phyloP scores from a whole-genome alignment of 2,888 invertebrate genomes.

The Psylliodes chrysocephalus region DNA sequence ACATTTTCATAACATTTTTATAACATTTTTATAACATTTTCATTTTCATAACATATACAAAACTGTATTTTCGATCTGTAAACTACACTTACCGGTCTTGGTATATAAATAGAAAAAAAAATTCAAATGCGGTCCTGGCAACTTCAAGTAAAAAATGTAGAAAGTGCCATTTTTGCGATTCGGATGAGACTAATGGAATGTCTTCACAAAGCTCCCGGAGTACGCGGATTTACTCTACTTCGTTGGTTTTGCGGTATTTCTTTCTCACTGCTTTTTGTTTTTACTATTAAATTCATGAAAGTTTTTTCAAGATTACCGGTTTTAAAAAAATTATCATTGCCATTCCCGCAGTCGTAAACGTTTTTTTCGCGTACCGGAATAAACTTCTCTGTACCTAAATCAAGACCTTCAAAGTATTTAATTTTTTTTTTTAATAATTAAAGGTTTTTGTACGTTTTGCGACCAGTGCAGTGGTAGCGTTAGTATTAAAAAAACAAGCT shows the following conservation, averaged over 20 bases:
- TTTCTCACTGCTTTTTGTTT: constrained; percentile 34
- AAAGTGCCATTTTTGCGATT: constrained; percentile 56
- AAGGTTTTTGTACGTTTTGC: too few species aligned
- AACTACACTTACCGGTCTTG: too few species aligned
- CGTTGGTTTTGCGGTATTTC: constrained; percentile 34
- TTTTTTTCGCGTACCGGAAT: not conserved
- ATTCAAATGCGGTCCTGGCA: constrained; percentile 32
- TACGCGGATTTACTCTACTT: constrained; percentile 40
- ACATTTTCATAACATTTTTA: too few species aligned
- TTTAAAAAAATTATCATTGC: constrained; percentile 1
- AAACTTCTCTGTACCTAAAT: not conserved
- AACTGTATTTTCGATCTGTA: too few species aligned
- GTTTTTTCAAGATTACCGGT: constrained; percentile 15
- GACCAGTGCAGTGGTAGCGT: too few species aligned
- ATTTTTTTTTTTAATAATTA: not conserved
- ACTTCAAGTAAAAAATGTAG: constrained; percentile 50
- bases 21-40: too few species aligned
- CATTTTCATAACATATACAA: too few species aligned
- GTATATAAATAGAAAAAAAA: not conserved
- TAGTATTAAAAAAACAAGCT: too few species aligned
- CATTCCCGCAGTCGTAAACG: not conserved
- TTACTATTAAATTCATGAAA: constrained; percentile 20
- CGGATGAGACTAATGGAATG: constrained; percentile 56
- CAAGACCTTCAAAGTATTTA: not conserved
- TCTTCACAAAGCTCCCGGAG: constrained; percentile 48